Evolutionary conservation across 2,113 vertebrate species (phyloP), one percentile per base, ranked within the genome.

Genomic region (Ceuthmochares aereus): DNA sequence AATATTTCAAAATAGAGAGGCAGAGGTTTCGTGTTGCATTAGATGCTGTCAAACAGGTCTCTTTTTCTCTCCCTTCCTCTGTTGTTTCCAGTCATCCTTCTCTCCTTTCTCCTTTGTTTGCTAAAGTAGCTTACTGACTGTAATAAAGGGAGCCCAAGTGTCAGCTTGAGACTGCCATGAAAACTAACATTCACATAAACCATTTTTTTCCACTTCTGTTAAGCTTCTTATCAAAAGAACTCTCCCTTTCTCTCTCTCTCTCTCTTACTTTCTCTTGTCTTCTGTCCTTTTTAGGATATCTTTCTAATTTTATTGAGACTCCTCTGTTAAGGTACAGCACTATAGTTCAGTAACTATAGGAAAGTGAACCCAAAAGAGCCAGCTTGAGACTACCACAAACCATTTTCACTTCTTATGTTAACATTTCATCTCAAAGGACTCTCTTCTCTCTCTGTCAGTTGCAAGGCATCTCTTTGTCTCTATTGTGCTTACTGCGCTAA

Each of bases 381-480:
- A 98, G 97, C 97, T 98, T 98, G 97, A 93, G 82, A 97, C 97
- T 98, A 96, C 95, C 97, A 97, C 97, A 98, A 98, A 96, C 97
- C 98, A 98, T 98, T 98, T 98, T 97, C 83, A 95, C 98, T 98
- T 98, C 98, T 98, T 98, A 98, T 88, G 97, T 98, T 97, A 98
- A 96, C 98, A 98, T 98, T 98, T 98, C 97, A 98, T 98, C 98
- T 98, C 98, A 97, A 98, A 98, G 97, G 96, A 96, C 97, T 98
- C 97, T 97, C 97, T 98, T 98, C 97, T 98, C 97, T 98, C 97
- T 97, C 95, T 94, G 93, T 95, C 97, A 98, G 97, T 97, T 97
- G 96, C 97, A 98, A 98, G 97, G 96, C 92, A 96, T 95, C 84
- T 97, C 98, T 98, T 98, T 98, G 98, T 98, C 98, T 98, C 98